phyloP scores from a whole-genome alignment of 1,140 invertebrate genomes.

The Cheumatopsyche charites region DNA sequence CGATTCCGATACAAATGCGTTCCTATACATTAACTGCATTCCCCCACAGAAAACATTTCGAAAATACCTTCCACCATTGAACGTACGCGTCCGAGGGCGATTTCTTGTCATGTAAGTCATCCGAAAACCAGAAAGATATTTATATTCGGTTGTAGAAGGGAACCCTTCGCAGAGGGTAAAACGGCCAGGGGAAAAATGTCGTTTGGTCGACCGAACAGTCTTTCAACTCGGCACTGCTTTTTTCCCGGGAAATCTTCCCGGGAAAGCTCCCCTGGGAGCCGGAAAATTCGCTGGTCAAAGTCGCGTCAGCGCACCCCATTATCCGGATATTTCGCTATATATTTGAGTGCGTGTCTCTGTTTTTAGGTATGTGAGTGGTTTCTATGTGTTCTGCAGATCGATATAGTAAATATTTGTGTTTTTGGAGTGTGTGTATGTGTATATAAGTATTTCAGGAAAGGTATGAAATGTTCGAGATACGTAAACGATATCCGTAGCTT shows the following conservation, averaged over 20 bases:
- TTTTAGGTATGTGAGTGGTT: too few relatives aligned
- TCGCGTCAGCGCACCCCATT: constrained; percentile 16
- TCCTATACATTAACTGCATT: too few relatives aligned
- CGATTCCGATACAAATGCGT: too few relatives aligned
- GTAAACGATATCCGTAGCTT: too few relatives aligned
- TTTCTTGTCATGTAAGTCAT: constrained; percentile 17
- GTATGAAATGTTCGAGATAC: too few relatives aligned
- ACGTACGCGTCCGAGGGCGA: background rate
- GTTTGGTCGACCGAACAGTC: constrained; percentile 6
- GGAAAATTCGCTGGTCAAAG: constrained; percentile 16
- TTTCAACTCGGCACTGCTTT: background rate
- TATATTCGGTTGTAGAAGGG: constrained; percentile 8
- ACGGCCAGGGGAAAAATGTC: constrained; percentile 5
- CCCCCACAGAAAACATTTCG: too few relatives aligned
- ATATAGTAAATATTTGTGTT: too few relatives aligned
- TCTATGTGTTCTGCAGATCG: too few relatives aligned
- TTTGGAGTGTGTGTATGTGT: too few relatives aligned
- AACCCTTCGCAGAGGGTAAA: background rate
- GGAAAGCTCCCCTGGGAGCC: background rate
- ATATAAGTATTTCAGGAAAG: too few relatives aligned
- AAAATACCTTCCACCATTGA: too few relatives aligned
- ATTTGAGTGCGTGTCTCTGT: too few relatives aligned
- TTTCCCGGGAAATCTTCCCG: constrained; percentile 11
- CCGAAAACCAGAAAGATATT: constrained; percentile 15
- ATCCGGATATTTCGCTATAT: background rate